Percentiles rank a stretch among this genome's conserved stretches.
These are phyloP conservation scores for Stenotaenia linearis DNA, from an alignment of 2,888 invertebrate species.

Conservation along the genomic window DNA sequence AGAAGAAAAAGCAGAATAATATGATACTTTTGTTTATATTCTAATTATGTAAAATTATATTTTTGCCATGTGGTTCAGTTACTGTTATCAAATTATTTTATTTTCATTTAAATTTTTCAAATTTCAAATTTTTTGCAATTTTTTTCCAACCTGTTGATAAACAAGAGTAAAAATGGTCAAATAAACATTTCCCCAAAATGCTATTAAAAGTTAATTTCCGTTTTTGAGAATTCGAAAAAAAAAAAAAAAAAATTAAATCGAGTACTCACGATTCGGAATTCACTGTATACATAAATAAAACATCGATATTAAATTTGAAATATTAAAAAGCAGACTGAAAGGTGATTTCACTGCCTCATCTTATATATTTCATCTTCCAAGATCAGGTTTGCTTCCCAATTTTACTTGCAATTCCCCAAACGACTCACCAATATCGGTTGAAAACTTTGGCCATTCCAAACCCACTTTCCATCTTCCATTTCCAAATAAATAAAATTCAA, in stretches of 20 bases:
- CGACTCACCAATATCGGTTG: background rate
- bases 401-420: background rate
- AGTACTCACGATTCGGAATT: background rate
- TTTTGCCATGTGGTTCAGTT: background rate
- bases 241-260: background rate
- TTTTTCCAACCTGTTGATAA: too few relatives aligned
- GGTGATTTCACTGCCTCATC: conserved; percentile 7
- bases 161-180: too few relatives aligned
- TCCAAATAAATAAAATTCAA: background rate
- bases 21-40: too few relatives aligned
- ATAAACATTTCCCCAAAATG: too few relatives aligned
- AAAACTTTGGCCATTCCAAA: background rate
- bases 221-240: background rate
- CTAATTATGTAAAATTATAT: too few relatives aligned
- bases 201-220: too few relatives aligned
- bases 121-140: too few relatives aligned
- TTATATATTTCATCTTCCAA: background rate
- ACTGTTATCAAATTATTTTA: background rate
- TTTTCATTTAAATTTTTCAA: too few relatives aligned
- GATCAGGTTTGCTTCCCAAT: background rate
- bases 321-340: conserved; percentile 12
- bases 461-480: background rate
- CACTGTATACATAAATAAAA: background rate
- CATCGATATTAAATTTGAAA: conserved; percentile 13
- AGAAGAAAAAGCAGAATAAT: too few relatives aligned